A percentile compares a stretch with the other conserved stretches of the same genome.
phyloP scores from a whole-genome alignment of 2,797 vertebrate species.

The Anguilla megastoma region DNA sequence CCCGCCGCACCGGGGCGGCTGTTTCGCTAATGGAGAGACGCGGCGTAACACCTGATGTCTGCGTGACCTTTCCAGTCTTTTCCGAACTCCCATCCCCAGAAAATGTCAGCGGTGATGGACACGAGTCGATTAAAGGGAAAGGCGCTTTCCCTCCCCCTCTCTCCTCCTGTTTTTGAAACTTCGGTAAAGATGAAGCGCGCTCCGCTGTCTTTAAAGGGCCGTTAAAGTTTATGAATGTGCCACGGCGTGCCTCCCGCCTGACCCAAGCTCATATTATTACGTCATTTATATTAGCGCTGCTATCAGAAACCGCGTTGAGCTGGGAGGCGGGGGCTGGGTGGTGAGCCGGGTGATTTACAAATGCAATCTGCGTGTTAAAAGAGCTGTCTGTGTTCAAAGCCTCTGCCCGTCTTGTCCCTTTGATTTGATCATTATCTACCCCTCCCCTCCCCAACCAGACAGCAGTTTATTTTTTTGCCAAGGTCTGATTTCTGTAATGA shows the following conservation, averaged over 20 bases:
- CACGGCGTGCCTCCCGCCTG: background rate
- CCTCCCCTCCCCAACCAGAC: background rate
- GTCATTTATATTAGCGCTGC: conserved; percentile 10
- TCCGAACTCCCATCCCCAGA: conserved; percentile 12
- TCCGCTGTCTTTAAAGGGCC: background rate
- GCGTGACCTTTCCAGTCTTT: conserved; percentile 34
- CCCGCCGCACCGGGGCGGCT: background rate
- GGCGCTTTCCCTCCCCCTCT: background rate
- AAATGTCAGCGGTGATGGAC: conserved; percentile 33
- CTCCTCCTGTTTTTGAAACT: background rate
- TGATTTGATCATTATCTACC: background rate
- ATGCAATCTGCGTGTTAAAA: conserved; percentile 4
- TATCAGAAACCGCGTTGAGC: background rate
- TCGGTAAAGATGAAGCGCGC: background rate
- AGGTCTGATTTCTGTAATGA: background rate
- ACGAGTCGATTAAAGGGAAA: conserved; percentile 30
- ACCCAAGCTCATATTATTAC: background rate
- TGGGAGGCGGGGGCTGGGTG: background rate
- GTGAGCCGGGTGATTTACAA: background rate
- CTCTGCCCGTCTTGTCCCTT: background rate
- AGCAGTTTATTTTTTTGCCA: background rate
- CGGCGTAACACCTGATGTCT: background rate
- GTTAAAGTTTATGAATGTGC: conserved; percentile 1
- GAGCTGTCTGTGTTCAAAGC: conserved; percentile 20
- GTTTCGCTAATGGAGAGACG: conserved; percentile 13